Percentiles rank a stretch among this genome's conserved stretches.
phyloP scores from a whole-genome alignment of 2,888 invertebrate species.

The Serrognathus titanus region DNA sequence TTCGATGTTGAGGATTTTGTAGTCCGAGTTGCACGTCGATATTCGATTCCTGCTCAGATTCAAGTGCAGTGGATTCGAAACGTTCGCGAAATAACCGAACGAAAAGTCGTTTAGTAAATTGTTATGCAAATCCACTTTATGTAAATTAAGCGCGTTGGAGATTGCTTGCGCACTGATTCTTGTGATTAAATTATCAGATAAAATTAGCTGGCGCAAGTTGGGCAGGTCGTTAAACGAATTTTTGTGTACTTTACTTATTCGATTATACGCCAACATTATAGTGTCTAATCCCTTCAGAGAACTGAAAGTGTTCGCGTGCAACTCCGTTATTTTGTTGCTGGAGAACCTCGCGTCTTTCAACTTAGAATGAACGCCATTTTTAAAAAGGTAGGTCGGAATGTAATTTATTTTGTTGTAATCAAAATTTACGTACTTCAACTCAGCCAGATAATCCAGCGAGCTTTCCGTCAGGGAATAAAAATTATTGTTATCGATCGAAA shows the following conservation, averaged over 20 bases:
- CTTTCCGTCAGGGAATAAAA: conserved; percentile 69
- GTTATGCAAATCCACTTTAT: conserved; percentile 75
- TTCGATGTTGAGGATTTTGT: conserved; percentile 58
- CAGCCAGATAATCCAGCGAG: conserved; percentile 66
- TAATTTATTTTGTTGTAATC: conserved; percentile 78
- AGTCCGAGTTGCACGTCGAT: conserved; percentile 48
- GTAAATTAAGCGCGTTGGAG: conserved; percentile 69
- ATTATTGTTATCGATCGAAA: conserved; percentile 85
- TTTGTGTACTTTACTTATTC: conserved; percentile 66
- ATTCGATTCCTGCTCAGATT: conserved; percentile 74
- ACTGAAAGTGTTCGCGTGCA: conserved; percentile 69
- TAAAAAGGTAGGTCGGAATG: conserved; percentile 66
- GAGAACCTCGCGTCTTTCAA: conserved; percentile 77
- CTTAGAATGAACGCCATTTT: conserved; percentile 65
- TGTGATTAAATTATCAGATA: conserved; percentile 77
- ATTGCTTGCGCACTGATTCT: conserved; percentile 72
- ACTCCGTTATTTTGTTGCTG: conserved; percentile 70
- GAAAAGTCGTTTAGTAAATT: conserved; percentile 71
- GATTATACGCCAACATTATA: conserved; percentile 75
- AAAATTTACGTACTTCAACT: conserved; percentile 77
- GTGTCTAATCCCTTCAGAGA: conserved; percentile 71
- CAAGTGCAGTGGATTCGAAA: conserved; percentile 68
- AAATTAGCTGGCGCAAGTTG: conserved; percentile 74
- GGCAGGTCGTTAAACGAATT: conserved; percentile 75
- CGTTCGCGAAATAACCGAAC: conserved; percentile 64